Conservation (phyloP, 2,888 invertebrate genomes). For the Perizoma flavofasciatum region DNA sequence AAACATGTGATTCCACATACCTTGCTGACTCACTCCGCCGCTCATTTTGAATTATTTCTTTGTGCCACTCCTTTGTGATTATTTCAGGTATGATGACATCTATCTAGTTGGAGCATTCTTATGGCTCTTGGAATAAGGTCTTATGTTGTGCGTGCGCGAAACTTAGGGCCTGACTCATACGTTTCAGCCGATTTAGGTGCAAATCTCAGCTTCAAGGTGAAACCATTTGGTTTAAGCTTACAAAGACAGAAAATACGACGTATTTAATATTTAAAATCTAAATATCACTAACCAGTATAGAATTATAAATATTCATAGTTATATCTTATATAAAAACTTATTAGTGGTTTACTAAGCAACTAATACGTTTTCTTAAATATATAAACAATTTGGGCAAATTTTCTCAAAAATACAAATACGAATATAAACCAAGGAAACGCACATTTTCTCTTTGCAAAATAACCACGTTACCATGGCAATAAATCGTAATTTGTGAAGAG, state of each 20-base stretch:
- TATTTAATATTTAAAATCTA: neutral
- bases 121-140: conserved; percentile 13
- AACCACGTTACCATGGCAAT: too few species aligned
- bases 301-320: too few species aligned
- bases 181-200: conserved; percentile 25
- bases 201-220: conserved; percentile 19
- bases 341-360: too few species aligned
- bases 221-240: conserved; percentile 11
- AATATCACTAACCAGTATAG: too few species aligned
- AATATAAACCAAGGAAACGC: too few species aligned
- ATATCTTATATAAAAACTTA: too few species aligned
- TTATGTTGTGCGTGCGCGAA: conserved; percentile 2
- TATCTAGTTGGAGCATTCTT: conserved; percentile 6
- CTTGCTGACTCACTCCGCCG: conserved; percentile 46
- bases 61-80: conserved; percentile 63
- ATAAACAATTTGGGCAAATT: too few species aligned
- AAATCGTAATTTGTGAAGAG: too few species aligned
- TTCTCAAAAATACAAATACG: too few species aligned
- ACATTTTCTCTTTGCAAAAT: too few species aligned
- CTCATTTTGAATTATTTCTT: conserved; percentile 55
- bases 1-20: conserved; percentile 32
- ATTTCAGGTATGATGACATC: conserved; percentile 57
- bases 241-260: conserved; percentile 2
- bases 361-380: too few species aligned
- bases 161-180: conserved; percentile 15